Evolutionary conservation across 2,113 vertebrate genomes (phyloP), one percentile per base, ranked within the genome.

Genomic region (Crypturellus undulatus): DNA sequence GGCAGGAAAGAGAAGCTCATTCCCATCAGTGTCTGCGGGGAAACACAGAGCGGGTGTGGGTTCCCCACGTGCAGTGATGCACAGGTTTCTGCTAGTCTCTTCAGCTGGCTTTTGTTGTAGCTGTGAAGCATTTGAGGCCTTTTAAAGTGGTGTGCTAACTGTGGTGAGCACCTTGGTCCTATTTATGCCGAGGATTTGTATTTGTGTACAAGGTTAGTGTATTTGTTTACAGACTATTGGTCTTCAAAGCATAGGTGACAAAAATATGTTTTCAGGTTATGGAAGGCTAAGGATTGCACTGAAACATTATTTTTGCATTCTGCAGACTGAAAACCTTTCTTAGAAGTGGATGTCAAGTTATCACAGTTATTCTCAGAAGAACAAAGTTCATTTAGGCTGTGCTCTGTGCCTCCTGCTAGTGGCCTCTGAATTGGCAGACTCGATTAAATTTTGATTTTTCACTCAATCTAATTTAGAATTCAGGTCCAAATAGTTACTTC

Each of bases 191-290:
- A 42, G 58, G 59, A 36, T 5, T 4, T 52, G 24, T 42, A 36
- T 13, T 71, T 14, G 0, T 2, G 17, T 43, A 10, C 26, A 28
- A 38, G 24, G 43, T 13, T 9, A 70, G 32, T 0, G 0, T 36
- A 7, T 59, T 54, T 47, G 20, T 49, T 67, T 21, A 17, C 18
- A n/a, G 67, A 3, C 6, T 24, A 9, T 40, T 3, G 25, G 25
- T 26, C 59, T 56, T 36, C 65, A 47, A 10, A 47, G 65, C 69
- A 16, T 76, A 70, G 9, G n/a, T 85, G 36, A 12, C n/a, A 36
- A 54, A 77, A 69, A 25, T 34, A 10, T n/a, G 12, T 19, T 68
- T 42, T 18, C 0, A 22, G 21, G 12, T 34, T 28, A 10, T 36
- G 51, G 56, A 54, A 21, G 22, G 28, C 26, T 16, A 30, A 70